Conservation (phyloP, 2,888 invertebrate species). For the Dione juno region DNA sequence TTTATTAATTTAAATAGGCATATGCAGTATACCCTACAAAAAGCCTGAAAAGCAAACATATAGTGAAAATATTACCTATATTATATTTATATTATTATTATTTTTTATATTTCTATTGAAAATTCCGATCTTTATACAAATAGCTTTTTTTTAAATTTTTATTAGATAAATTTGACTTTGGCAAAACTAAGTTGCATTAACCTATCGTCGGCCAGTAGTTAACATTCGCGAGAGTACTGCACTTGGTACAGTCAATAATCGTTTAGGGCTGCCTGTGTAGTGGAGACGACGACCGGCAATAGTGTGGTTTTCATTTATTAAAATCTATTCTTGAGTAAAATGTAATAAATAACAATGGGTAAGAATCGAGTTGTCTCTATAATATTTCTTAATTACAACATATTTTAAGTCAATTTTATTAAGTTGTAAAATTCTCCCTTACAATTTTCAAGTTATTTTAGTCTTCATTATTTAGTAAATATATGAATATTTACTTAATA, state of each 20-base stretch:
- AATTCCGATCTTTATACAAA: too few relatives aligned
- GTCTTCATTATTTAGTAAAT: too few relatives aligned
- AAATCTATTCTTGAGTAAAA: neutral
- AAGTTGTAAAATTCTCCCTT: neutral
- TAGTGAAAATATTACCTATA: neutral
- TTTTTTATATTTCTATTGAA: too few relatives aligned
- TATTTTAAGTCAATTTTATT: neutral
- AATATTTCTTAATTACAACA: neutral
- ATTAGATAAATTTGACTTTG: neutral
- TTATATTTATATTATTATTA: too few relatives aligned
- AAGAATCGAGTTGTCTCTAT: too few relatives aligned
- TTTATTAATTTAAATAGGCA: too few relatives aligned
- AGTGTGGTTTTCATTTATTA: neutral
- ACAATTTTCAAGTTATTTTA: too few relatives aligned
- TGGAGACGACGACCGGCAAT: neutral
- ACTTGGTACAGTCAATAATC: slow-evolving; percentile 22
- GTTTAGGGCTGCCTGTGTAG: slow-evolving; percentile 18
- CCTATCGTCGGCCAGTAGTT: slow-evolving; percentile 7
- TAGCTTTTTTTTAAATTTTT: neutral
- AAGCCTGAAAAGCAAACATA: neutral
- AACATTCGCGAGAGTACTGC: slow-evolving; percentile 24
- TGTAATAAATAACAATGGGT: too few relatives aligned
- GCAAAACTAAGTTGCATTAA: slow-evolving; percentile 11
- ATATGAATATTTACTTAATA: slow-evolving; percentile 14
- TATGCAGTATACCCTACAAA: neutral